Evolutionary conservation across 2,797 vertebrate species (phyloP), one percentile per base, ranked within the genome.

Genomic region (Leontocebus nigricollis): DNA sequence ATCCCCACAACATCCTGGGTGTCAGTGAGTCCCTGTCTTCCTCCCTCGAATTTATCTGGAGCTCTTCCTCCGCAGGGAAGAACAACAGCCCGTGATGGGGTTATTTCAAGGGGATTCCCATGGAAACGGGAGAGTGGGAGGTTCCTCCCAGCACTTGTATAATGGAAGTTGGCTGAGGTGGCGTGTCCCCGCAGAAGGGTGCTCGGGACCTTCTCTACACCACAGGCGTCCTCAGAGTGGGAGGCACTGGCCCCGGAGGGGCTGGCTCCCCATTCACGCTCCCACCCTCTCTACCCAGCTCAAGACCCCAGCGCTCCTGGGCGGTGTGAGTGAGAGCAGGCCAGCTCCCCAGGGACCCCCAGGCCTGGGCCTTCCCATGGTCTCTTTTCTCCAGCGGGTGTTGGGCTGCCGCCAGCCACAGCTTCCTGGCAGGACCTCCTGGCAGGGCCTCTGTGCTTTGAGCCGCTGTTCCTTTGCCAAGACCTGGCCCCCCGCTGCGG

Each of bases 31-130:
- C 14, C 70, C 73, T 2, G 36, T 81, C 86, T 27, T n/a, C 46
- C 57, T 48, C 80, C 36, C 0, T n/a, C 55, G 0, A 41, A 2
- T 24, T 36, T 27, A 48, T 20, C 70, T 52, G 0, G 4, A 39
- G 90, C 41, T 11, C 52, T 8, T 82, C 59, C 80, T 57, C 82
- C 0, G 8, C 94, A 44, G 82, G 77, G 70, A 48, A 75, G 94
- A 48, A 33, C 26, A 46, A 6, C 95, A 80, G 95, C 95, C 76
- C 36, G 48, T 24, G 30, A 20, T 8, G 55, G 97, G 96, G 97
- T 97, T 97, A 97, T 97, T 98, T 97, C 96, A 95, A 98, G 97
- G 96, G 96, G 97, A 94, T 98, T 80, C 97, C 98, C 97, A 97
- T 98, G 96, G 96, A 95, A 98, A 98, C 96, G 13, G 5, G 75